These are phyloP conservation scores for Gastrophryne carolinensis DNA, from an alignment of 2,797 vertebrate genomes.

Conservation along the genomic window DNA sequence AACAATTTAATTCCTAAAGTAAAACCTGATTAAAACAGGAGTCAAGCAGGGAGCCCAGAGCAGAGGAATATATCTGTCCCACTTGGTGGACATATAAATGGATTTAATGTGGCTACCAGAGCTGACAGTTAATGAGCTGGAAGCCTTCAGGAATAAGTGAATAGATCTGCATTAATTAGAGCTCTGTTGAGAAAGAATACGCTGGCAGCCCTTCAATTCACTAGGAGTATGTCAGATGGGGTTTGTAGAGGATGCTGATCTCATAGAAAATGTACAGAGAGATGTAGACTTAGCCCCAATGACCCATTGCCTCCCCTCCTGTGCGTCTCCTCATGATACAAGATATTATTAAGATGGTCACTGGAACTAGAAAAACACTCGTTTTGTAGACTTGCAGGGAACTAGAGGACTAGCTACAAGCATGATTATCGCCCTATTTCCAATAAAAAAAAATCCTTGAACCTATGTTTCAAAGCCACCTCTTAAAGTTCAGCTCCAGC, in stretches of 20 bases:
- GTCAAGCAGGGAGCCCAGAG: slow-evolving; percentile 48
- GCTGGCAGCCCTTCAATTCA: slow-evolving; percentile 40
- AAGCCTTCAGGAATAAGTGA: slow-evolving; percentile 51
- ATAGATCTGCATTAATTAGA: slow-evolving; percentile 52
- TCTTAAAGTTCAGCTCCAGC: no score
- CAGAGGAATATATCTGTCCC: slow-evolving; percentile 48
- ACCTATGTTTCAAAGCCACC: no score
- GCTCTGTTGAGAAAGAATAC: slow-evolving; percentile 35
- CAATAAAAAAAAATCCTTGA: no score
- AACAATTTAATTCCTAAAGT: slow-evolving; percentile 45
- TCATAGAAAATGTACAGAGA: slow-evolving; percentile 38
- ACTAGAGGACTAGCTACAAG: not conserved
- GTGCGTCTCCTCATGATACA: not conserved
- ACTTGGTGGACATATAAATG: slow-evolving; percentile 45
- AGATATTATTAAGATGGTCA: slow-evolving; percentile 6
- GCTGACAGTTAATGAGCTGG: slow-evolving; percentile 51
- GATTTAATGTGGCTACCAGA: slow-evolving; percentile 42
- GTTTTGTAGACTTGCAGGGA: not conserved
- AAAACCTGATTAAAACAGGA: slow-evolving; percentile 49
- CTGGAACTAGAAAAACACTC: not conserved
- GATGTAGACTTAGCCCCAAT: not conserved
- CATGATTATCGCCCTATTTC: not conserved
- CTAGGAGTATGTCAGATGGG: slow-evolving; percentile 30
- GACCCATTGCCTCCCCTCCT: not conserved
- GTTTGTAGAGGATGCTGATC: slow-evolving; percentile 18